Conservation (phyloP, 2,113 vertebrate genomes). For the Oryzias celebensis region DNA sequence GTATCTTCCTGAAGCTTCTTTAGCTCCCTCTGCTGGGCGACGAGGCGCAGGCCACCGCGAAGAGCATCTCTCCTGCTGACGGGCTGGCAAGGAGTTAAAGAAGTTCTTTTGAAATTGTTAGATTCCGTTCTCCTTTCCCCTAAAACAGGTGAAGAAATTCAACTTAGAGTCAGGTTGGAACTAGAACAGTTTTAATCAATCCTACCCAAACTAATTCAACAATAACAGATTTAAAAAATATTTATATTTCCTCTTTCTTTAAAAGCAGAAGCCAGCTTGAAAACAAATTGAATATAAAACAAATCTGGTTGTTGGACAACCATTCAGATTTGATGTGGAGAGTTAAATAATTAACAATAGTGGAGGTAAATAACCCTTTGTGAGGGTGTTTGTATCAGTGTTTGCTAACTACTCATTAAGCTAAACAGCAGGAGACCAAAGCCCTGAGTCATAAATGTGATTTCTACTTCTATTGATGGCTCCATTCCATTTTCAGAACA, state of each 20-base stretch:
- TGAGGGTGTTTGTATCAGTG: conserved; percentile 44
- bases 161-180: neutral
- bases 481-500: conserved; percentile 33
- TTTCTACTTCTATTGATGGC: conserved; percentile 37
- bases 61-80: conserved; percentile 54
- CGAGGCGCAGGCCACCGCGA: conserved; percentile 47
- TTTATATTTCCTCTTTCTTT: neutral
- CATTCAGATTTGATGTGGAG: conserved; percentile 3
- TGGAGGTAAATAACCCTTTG: conserved; percentile 13
- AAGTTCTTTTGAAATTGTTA: conserved; percentile 30
- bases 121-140: conserved; percentile 36
- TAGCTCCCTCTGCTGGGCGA: conserved; percentile 59
- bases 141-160: conserved; percentile 4
- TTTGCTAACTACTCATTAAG: conserved; percentile 41
- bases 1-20: conserved; percentile 21
- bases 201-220: neutral
- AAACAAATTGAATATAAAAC: conserved; percentile 1
- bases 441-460: conserved; percentile 17
- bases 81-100: conserved; percentile 13
- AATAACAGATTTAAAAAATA: neutral
- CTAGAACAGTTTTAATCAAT: neutral
- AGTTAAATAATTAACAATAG: conserved; percentile 7
- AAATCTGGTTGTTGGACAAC: conserved; percentile 5
- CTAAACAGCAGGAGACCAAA: conserved; percentile 30
- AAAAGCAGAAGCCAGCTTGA: conserved; percentile 4